Base-by-base conservation (phyloP, 2,797 vertebrate genomes). In the Eleutherodactylus coqui region DNA sequence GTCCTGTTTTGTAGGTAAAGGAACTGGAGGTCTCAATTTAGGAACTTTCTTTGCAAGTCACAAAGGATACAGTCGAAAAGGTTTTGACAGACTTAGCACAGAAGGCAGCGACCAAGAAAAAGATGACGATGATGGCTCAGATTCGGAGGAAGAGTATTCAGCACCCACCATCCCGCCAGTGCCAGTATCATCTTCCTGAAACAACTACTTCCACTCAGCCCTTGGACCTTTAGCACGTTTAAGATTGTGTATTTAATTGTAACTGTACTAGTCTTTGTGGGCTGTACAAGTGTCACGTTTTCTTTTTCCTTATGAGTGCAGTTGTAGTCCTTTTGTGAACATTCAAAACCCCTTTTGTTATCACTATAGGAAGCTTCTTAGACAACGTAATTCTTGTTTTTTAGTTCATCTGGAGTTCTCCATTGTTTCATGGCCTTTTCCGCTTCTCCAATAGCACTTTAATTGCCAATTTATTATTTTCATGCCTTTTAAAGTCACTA, bases 101-200 rank as follows among this genome's bases (percentile, higher is more conserved):
- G 98, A 99, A 90, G 97, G 96, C 81, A 99, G 98, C 1, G 98
- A 99, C 91, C 96, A 96, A 89, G 98, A 99, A 91, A 96, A 97
- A 86, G 96, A 98, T 0, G 96, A 96, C 0, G 97, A 97, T 34
- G 97, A 97, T 0, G 97, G 94, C 73, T 97, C 96, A 0, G 98
- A 99, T 88, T 99, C 97, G 0, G 98, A 99, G 90, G 98, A 97
- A 38, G 98, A 99, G 85, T 97, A 97, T 86, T 96, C 97, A 24
- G 95, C 95, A 0, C 95, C 96, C 55, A 94, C 95, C 0, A 96
- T 94, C 4, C 82, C 89, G 34, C 90, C 90, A 36, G 79, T 84
- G 58, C 73, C 89, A 43, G 88, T 94, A 0, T 89, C 92, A 64
- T 91, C 92, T 14, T 94, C 94, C 89, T 96, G 90, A 92, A 88